Evolutionary conservation across 2,113 vertebrate genomes (phyloP).

Genomic region (Nycticryphes semicollaris): DNA sequence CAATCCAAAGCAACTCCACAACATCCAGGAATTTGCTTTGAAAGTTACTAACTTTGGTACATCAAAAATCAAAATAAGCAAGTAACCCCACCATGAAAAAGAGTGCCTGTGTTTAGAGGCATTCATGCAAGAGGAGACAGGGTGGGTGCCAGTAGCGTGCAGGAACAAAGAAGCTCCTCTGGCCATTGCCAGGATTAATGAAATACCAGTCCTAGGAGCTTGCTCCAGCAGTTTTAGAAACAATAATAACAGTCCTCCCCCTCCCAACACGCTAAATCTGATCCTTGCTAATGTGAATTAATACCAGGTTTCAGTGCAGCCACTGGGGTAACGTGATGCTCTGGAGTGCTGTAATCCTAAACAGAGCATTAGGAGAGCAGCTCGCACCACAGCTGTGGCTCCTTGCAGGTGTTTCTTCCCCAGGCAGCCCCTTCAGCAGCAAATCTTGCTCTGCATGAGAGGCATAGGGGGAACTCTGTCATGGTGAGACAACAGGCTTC

Average conservation of each 20-base stretch:
- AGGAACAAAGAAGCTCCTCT: constrained; percentile 35
- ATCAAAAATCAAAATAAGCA: background rate
- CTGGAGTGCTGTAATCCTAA: constrained; percentile 30
- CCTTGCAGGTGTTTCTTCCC: constrained; percentile 25
- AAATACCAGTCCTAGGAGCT: constrained; percentile 21
- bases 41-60: background rate
- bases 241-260: constrained; percentile 11
- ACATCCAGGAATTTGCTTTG: background rate
- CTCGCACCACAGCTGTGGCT: constrained; percentile 7
- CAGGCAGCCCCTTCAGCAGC: constrained; percentile 6
- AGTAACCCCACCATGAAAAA: background rate
- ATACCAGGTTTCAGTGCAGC: constrained; percentile 28
- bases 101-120: background rate
- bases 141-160: background rate
- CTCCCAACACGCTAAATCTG: background rate
- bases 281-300: constrained; percentile 44
- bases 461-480: background rate
- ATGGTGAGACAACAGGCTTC: background rate
- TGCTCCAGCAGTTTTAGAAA: constrained; percentile 43
- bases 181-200: background rate
- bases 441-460: background rate
- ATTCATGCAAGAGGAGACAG: background rate
- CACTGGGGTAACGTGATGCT: constrained; percentile 12
- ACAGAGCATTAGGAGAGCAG: constrained; percentile 37
- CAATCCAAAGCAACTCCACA: background rate